phyloP scores from a whole-genome alignment of 2,797 vertebrate species.

The Pseudotriccus pelzelni region DNA sequence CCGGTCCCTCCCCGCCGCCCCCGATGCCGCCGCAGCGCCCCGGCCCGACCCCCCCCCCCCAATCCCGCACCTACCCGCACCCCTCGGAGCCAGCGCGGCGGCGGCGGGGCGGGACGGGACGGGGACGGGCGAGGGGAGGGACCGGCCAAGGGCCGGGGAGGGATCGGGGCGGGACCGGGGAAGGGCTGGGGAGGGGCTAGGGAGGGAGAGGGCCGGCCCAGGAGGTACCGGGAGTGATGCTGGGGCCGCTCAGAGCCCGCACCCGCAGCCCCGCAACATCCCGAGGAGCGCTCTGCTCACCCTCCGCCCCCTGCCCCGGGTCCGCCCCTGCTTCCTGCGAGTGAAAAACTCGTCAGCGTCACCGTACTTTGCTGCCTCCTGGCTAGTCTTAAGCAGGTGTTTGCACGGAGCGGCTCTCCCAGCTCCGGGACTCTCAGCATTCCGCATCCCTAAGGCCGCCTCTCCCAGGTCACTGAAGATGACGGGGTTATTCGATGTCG shows the following conservation, averaged over 20 bases:
- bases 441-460: too few species aligned
- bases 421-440: neutral
- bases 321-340: neutral
- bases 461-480: neutral
- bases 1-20: neutral
- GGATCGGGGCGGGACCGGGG: neutral
- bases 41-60: neutral
- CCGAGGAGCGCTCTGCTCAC: neutral
- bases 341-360: too few species aligned
- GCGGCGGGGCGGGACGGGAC: neutral
- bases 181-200: neutral
- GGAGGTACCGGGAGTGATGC: neutral
- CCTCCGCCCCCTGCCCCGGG: neutral
- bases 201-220: neutral
- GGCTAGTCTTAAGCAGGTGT: neutral
- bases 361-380: neutral
- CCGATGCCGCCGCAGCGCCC: neutral
- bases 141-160: neutral
- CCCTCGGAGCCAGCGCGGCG: neutral
- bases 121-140: neutral
- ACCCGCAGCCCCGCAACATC: accelerated
- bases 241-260: accelerated
- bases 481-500: too few species aligned
- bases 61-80: neutral
- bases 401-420: neutral